Conservation (phyloP, 2,888 invertebrate species). For the Colletes collaris region DNA sequence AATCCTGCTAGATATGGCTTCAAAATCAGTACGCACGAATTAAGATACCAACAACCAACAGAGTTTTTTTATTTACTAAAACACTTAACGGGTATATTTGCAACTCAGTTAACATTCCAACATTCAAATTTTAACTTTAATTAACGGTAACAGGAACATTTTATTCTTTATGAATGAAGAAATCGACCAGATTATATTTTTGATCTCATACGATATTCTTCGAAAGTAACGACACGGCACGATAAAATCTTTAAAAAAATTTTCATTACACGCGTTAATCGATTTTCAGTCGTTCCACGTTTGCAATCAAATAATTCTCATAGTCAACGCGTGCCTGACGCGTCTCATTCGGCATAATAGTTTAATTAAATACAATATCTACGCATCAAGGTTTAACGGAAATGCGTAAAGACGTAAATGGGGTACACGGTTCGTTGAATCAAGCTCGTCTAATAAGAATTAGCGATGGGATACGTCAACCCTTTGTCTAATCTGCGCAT, state of each 20-base stretch:
- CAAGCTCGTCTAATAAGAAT: too few species aligned
- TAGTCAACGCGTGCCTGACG: not conserved
- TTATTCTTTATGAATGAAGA: not conserved
- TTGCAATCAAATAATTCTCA: not conserved
- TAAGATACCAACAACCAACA: too few species aligned
- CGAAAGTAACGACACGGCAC: not conserved
- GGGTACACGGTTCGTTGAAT: too few species aligned
- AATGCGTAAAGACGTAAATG: too few species aligned
- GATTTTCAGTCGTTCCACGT: not conserved
- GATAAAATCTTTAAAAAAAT: not conserved
- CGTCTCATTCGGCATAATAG: too few species aligned
- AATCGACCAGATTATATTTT: conserved; percentile 15
- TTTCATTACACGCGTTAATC: not conserved
- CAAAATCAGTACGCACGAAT: too few species aligned
- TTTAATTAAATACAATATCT: too few species aligned
- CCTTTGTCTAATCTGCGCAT: too few species aligned
- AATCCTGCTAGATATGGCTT: too few species aligned
- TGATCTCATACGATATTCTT: not conserved
- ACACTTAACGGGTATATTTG: not conserved
- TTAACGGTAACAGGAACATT: not conserved
- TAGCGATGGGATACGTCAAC: too few species aligned
- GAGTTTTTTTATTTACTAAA: too few species aligned
- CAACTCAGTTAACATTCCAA: not conserved
- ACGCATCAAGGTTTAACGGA: too few species aligned
- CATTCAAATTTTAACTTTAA: not conserved